These are phyloP conservation scores for Gasterosteus nipponicus DNA, from an alignment of 2,113 vertebrate species.

Conservation along the genomic window DNA sequence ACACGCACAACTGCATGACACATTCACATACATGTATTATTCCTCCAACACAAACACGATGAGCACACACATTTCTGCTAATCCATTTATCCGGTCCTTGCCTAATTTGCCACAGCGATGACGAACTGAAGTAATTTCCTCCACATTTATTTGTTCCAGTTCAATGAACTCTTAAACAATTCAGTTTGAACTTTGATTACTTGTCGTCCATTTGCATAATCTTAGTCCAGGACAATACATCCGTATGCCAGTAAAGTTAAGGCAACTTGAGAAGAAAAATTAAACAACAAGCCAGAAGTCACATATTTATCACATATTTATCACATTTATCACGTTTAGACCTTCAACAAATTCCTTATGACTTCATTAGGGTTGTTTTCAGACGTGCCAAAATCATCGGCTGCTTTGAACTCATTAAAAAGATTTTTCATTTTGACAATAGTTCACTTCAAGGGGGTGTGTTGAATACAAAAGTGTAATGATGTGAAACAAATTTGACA, in stretches of 20 bases:
- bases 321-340: conserved; percentile 17
- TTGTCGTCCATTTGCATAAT: conserved; percentile 74
- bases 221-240: conserved; percentile 45
- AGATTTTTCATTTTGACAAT: conserved; percentile 10
- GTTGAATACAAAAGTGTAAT: conserved; percentile 8
- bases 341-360: not conserved
- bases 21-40: not conserved
- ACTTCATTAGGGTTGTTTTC: not conserved
- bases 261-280: conserved; percentile 42
- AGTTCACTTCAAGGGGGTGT: not conserved
- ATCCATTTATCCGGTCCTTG: conserved; percentile 70
- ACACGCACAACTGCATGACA: not conserved
- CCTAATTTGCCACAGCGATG: conserved; percentile 72
- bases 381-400: not conserved
- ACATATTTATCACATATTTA: conserved; percentile 25
- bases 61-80: conserved; percentile 43
- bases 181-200: conserved; percentile 75
- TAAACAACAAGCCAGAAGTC: conserved; percentile 2
- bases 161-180: conserved; percentile 76
- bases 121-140: conserved; percentile 76
- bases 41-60: conserved; percentile 16
- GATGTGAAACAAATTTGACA: conserved; percentile 12
- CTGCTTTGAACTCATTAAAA: not conserved
- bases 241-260: conserved; percentile 17
- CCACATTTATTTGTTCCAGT: conserved; percentile 74